Evolutionary conservation across 2,113 vertebrate genomes (phyloP).

Genomic region (Lagopus muta): DNA sequence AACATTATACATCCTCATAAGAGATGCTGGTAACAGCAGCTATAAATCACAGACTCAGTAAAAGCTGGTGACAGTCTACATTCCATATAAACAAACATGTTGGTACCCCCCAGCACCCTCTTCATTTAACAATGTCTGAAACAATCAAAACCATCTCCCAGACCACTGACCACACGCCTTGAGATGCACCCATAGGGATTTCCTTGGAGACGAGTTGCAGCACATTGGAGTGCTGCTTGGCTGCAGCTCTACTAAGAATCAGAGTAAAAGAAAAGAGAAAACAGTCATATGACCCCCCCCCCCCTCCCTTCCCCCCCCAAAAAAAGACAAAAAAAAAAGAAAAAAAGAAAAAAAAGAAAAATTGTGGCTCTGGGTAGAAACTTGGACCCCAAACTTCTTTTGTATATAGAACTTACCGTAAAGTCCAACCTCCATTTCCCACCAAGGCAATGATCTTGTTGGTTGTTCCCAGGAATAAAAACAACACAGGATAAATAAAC

Average conservation of each 20-base stretch:
- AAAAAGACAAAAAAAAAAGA: too few species aligned
- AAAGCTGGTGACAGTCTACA: neutral
- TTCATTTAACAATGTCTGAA: neutral
- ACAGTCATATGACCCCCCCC: neutral
- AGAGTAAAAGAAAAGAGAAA: neutral
- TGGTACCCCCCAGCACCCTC: neutral
- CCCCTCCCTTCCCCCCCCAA: too few species aligned
- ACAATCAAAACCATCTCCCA: neutral
- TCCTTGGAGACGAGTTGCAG: neutral
- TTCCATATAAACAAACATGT: neutral
- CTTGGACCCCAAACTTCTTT: neutral
- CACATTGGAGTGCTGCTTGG: neutral
- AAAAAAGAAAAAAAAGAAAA: too few species aligned
- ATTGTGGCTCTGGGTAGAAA: neutral
- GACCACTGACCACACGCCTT: neutral
- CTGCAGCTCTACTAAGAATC: neutral
- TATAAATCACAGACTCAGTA: neutral
- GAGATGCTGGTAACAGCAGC: neutral
- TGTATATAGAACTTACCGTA: neutral
- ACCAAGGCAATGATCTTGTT: constrained; percentile 22
- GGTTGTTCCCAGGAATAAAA: constrained; percentile 57
- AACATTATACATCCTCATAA: neutral
- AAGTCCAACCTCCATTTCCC: neutral
- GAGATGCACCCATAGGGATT: neutral
- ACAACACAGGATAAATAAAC: constrained; percentile 22